phyloP scores from a whole-genome alignment of 2,113 vertebrate genomes.

The Takifugu bimaculatus region DNA sequence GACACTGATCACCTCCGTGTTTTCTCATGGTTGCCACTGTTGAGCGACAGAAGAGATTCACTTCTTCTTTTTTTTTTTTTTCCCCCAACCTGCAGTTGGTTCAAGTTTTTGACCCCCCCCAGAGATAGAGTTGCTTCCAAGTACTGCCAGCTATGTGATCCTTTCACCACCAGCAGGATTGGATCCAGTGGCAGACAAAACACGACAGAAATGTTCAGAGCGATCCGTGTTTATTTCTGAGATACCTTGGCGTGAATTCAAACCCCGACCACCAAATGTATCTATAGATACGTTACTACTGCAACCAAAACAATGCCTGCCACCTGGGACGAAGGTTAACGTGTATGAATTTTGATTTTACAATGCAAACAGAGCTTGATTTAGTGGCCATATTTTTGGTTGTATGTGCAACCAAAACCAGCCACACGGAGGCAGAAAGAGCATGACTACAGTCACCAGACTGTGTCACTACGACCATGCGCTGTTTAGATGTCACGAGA shows the following conservation, averaged over 20 bases:
- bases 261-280: conserved; percentile 7
- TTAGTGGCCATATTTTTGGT: too few relatives aligned
- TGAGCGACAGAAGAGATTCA: neutral
- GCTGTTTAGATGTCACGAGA: conserved; percentile 56
- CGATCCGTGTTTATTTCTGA: conserved; percentile 47
- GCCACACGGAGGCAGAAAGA: too few relatives aligned
- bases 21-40: neutral
- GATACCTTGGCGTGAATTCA: conserved; percentile 44
- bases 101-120: conserved; percentile 15
- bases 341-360: too few relatives aligned
- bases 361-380: too few relatives aligned
- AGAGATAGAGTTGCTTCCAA: conserved; percentile 70
- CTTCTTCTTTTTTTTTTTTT: conserved; percentile 50
- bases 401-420: too few relatives aligned
- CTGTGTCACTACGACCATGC: conserved; percentile 45
- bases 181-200: conserved; percentile 61
- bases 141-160: conserved; percentile 62
- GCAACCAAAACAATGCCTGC: too few relatives aligned
- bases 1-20: neutral
- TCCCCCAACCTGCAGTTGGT: conserved; percentile 1
- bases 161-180: conserved; percentile 32
- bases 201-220: conserved; percentile 59
- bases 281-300: conserved; percentile 7
- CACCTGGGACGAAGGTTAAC: too few relatives aligned
- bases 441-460: neutral